Base-by-base conservation (phyloP, 2,888 invertebrate species). In the Vesta saturnalis region DNA sequence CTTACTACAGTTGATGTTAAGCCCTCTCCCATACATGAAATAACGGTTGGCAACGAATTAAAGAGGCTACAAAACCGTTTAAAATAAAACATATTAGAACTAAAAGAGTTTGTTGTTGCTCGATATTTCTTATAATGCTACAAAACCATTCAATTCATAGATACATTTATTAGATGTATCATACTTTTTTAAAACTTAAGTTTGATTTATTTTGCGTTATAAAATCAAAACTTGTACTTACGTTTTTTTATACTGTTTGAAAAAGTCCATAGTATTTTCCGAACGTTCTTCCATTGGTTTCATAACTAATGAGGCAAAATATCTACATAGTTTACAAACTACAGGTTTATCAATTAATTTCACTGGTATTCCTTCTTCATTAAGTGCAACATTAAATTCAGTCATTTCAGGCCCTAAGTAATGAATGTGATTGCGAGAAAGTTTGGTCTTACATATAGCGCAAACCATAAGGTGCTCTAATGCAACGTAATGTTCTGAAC, bases 241-340 rank as follows among this genome's bases (percentile, higher is more conserved):
- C 91, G 90, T 87, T 80, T 87, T 89, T 60, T 88, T 86, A 78
- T 91, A 91, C 77, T 87, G 89, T 63, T 82, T 83, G 59, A 87
- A 89, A 78, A 91, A 91, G 14, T 81, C 80, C 3, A 78, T 81
- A 78, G 83, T 88, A 82, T 85, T 86, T 79, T 76, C 83, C 72
- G 74, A 80, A 60, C 80, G 79, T 18, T 83, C 83, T 69, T 88
- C 87, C 0, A 86, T 86, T 1, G 88, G 90, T 69, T 92, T 91
- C 76, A 91, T 86, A 67, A 92, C 85, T 60, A 94, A 82, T 69
- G 91, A 89, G 75, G 91, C 91, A 83, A 92, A 94, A 82, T 92
- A 91, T 65, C 92, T 90, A 77, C 94, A 95, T 19, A 92, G 84
- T 84, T 94, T 94, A 84, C 95, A 95, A 49, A 94, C 89, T 59